Conservation (phyloP, 1,140 invertebrate species). For the Ridgeia piscesae region DNA sequence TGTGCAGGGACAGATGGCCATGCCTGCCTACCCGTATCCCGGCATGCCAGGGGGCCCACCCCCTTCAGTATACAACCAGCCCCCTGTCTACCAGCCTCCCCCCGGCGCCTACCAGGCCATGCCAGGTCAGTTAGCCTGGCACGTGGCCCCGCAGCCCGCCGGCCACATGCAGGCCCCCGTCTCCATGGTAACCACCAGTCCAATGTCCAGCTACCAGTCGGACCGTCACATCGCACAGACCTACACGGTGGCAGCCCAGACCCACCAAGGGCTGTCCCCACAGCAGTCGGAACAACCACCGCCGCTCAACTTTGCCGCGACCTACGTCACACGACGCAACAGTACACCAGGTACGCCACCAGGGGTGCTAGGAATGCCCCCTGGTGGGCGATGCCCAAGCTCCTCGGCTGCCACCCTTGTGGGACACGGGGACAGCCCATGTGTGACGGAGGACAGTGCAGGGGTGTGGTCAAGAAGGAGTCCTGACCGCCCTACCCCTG, state of each 20-base stretch:
- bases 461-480: neutral
- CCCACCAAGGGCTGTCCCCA: constrained; percentile 52
- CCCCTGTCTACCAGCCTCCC: constrained; percentile 18
- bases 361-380: neutral
- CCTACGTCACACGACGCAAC: neutral
- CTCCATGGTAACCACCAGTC: constrained; percentile 16
- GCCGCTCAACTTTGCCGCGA: neutral
- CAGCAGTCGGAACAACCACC: constrained; percentile 15
- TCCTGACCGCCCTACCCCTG: neutral
- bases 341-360: neutral
- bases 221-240: constrained; percentile 8
- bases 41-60: constrained; percentile 27
- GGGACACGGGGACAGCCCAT: neutral
- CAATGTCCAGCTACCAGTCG: constrained; percentile 2
- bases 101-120: constrained; percentile 11
- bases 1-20: constrained; percentile 35
- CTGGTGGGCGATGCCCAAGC: neutral
- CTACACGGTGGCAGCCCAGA: constrained; percentile 32
- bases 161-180: neutral
- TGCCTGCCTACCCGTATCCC: constrained; percentile 32
- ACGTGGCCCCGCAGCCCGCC: neutral
- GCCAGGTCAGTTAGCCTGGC: constrained; percentile 31
- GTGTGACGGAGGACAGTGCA: neutral
- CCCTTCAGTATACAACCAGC: constrained; percentile 23
- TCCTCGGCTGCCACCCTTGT: neutral